Evolutionary conservation across 23 tunicate genomes (phyloP).

Genomic region (Ascidia mentula): DNA sequence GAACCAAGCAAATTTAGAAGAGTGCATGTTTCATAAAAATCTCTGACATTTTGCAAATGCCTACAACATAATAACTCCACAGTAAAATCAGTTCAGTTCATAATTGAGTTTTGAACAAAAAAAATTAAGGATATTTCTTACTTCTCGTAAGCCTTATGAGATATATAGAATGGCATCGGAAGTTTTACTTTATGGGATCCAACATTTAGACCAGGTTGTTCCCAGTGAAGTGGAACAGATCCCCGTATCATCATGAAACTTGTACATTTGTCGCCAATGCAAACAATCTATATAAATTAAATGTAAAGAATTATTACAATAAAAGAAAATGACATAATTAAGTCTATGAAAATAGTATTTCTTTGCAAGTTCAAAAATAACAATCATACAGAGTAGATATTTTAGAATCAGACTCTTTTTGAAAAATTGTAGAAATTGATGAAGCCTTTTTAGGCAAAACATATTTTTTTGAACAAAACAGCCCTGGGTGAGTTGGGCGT

Average conservation of each 20-base stretch:
- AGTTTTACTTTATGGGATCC: conserved; percentile 89
- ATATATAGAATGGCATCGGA: conserved; percentile 36
- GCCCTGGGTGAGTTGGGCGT: neutral
- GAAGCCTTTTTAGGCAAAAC: no score
- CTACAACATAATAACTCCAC: no score
- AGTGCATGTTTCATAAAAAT: conserved; percentile 35
- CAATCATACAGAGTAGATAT: no score
- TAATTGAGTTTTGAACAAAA: no score
- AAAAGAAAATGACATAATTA: no score
- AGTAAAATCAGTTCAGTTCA: no score
- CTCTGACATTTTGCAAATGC: conserved; percentile 43
- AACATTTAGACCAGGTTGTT: conserved; percentile 96
- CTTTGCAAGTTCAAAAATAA: no score
- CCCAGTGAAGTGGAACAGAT: conserved; percentile 96
- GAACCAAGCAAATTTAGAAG: conserved; percentile 88
- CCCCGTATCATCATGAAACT: conserved; percentile 86
- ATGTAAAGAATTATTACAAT: neutral
- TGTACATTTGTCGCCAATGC: conserved; percentile 50
- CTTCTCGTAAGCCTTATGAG: conserved; percentile 66
- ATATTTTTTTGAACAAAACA: neutral
- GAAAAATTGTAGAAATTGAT: no score
- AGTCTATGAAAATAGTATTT: no score
- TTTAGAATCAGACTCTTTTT: no score
- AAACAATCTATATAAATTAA: conserved; percentile 39
- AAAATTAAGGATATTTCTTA: neutral